Evolutionary conservation across 2,888 invertebrate genomes (phyloP).

Genomic region (Nemotelus nigrinus): DNA sequence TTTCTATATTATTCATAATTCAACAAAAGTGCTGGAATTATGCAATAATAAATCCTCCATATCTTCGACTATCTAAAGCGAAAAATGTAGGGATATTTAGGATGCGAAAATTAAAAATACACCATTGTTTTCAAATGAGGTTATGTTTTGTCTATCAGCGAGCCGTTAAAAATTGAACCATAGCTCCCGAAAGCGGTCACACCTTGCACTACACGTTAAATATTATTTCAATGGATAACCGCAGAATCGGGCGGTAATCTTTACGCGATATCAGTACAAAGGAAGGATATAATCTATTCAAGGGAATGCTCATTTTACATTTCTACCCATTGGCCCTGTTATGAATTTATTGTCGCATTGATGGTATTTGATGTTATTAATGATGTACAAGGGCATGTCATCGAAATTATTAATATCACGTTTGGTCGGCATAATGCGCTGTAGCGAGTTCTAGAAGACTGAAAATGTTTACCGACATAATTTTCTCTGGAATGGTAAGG

Average conservation of each 20-base stretch:
- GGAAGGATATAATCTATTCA: constrained; percentile 39
- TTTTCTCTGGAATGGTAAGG: not conserved
- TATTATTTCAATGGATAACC: constrained; percentile 30
- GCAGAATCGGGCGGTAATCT: constrained; percentile 40
- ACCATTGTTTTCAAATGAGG: no score
- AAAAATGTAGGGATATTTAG: no score
- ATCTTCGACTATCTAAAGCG: no score
- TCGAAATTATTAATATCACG: constrained; percentile 49
- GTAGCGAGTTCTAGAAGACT: not conserved
- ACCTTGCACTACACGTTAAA: constrained; percentile 5
- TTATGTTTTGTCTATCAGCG: no score
- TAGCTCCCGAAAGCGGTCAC: not conserved
- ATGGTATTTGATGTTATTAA: constrained; percentile 49
- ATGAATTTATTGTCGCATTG: constrained; percentile 49
- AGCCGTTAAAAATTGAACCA: no score
- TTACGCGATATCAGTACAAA: constrained; percentile 35
- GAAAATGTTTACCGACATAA: not conserved
- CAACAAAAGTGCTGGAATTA: no score
- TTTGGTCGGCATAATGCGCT: constrained; percentile 12
- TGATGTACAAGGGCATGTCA: constrained; percentile 51
- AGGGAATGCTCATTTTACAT: constrained; percentile 32
- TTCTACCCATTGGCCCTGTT: constrained; percentile 25
- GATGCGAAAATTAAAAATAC: no score
- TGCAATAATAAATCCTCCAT: no score
- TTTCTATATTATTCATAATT: no score